Base-by-base conservation (phyloP, 2,113 vertebrate species). In the Prochilodus magdalenae region DNA sequence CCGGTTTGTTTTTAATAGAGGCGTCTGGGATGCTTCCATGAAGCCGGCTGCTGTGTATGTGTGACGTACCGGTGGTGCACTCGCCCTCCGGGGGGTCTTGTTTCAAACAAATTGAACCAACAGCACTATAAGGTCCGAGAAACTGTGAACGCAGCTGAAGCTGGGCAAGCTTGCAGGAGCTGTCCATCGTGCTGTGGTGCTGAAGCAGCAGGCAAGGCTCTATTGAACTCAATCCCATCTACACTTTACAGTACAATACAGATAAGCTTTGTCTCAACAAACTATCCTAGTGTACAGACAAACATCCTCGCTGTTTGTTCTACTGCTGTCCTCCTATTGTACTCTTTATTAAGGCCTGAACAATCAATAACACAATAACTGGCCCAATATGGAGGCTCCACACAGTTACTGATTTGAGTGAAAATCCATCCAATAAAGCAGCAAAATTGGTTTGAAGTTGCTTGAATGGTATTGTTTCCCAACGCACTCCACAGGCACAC, bases 141-240 rank as follows among this genome's bases (percentile, higher is more conserved):
- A n/a, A 76, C 65, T 14, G 24, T 67, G 66, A 73, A 57, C 29
- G 44, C 26, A 83, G 80, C 40, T 13, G 40, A 71, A 57, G 30
- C 5, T 20, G n/a, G 12, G 30, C 77, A 72, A 76, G 51, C 60
- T 40, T 75, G 40, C 26, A 69, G 76, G 69, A 74, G 71, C 75
- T 75, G 82, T 83, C 77, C 71, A 26, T 66, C 44, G 40, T 36
- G 15, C 20, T 40, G 69, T 22, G 79, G 57, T 69, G 77, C 74
- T 86, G 80, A 84, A 84, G 82, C 71, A 71, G 49, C 51, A 71
- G 66, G 33, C 49, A 40, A 69, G 73, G 67, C 65, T 40, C 59
- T 29, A 36, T 53, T n/a, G 44, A 33, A 44, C 73, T 60, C 73
- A 70, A 44, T 18, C n/a, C 49, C 51, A 26, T n/a, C 55, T n/a